These are phyloP conservation scores for Malurus cyaneus DNA, from an alignment of 2,113 vertebrate genomes.

Conservation along the genomic window DNA sequence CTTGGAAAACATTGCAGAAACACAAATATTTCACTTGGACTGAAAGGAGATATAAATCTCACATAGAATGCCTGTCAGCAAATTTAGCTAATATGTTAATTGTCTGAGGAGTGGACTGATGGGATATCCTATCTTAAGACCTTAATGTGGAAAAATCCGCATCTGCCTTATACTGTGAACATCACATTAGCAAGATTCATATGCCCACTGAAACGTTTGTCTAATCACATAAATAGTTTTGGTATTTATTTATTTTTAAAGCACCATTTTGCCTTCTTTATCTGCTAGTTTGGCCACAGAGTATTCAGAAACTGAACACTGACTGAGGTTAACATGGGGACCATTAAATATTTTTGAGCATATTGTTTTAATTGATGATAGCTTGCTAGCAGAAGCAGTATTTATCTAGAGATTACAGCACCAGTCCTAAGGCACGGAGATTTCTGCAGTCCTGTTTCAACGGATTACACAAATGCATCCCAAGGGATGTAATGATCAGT, in stretches of 20 bases:
- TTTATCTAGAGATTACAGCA: background rate
- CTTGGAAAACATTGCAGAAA: constrained; percentile 60
- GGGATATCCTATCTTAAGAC: constrained; percentile 49
- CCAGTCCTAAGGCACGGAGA: background rate
- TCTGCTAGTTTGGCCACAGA: background rate
- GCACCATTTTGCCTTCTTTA: background rate
- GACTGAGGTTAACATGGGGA: constrained; percentile 4
- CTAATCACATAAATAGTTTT: constrained; percentile 10
- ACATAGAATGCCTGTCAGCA: constrained; percentile 65
- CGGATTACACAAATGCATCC: background rate
- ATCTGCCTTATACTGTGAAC: background rate
- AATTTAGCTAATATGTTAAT: constrained; percentile 65
- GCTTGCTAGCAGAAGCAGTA: background rate
- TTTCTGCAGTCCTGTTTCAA: background rate
- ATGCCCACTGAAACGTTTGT: background rate
- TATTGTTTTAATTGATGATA: constrained; percentile 7
- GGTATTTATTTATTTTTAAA: background rate
- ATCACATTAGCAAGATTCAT: constrained; percentile 33
- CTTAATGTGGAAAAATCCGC: constrained; percentile 34
- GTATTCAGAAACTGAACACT: constrained; percentile 1
- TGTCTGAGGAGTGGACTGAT: constrained; percentile 59
- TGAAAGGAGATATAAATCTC: constrained; percentile 55
- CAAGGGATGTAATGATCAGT: background rate
- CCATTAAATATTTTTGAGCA: background rate
- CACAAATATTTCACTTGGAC: constrained; percentile 77